Evolutionary conservation across 1,140 invertebrate genomes (phyloP).

Genomic region (Drosophila quadrilineata): DNA sequence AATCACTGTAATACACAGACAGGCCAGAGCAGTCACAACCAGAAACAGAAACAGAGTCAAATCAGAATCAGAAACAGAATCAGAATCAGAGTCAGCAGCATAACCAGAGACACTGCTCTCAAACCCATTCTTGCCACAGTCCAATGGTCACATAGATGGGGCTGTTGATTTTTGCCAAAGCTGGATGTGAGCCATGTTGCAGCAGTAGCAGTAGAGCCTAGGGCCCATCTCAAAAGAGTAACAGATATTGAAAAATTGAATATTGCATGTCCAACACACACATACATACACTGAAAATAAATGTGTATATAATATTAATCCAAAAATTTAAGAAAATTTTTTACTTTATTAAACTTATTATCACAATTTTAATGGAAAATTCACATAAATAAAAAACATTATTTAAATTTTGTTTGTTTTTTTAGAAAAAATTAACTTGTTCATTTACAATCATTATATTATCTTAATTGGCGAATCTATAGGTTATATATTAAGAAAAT

Average conservation of each 20-base stretch:
- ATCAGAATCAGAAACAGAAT: neutral
- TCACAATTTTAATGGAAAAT: neutral
- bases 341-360: neutral
- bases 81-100: slow-evolving; percentile 8
- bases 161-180: slow-evolving; percentile 73
- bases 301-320: neutral
- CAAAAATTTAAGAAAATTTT: neutral
- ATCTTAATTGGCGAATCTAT: no score
- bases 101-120: slow-evolving; percentile 12
- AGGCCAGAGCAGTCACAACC: slow-evolving; percentile 42
- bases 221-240: slow-evolving; percentile 39
- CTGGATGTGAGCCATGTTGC: slow-evolving; percentile 31
- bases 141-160: slow-evolving; percentile 35
- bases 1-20: slow-evolving; percentile 80
- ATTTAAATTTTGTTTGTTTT: no score
- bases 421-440: no score
- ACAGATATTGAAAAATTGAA: slow-evolving; percentile 79
- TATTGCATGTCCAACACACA: slow-evolving; percentile 60
- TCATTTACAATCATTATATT: no score
- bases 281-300: slow-evolving; percentile 30
- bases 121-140: slow-evolving; percentile 4
- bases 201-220: slow-evolving; percentile 25
- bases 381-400: no score
- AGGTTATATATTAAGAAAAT: no score
- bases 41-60: slow-evolving; percentile 17